phyloP scores from a whole-genome alignment of 2,797 vertebrate species.

The Sarcophilus harrisii region DNA sequence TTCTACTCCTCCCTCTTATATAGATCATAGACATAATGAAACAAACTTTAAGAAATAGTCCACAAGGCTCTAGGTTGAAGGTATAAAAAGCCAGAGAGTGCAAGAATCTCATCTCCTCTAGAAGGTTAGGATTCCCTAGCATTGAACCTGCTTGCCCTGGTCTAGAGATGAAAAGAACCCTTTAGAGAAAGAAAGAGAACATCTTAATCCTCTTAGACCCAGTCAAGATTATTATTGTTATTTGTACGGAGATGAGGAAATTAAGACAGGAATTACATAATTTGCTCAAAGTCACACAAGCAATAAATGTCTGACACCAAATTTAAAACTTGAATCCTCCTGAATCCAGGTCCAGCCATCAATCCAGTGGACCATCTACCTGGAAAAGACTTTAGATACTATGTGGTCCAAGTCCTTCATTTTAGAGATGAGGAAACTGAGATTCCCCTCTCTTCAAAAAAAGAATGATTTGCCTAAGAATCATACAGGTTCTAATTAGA shows the following conservation, averaged over 20 bases:
- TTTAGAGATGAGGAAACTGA: not conserved
- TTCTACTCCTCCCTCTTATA: not conserved
- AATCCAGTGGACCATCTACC: not conserved
- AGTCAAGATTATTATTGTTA: not conserved
- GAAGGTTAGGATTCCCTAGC: not conserved
- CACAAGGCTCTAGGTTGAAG: not conserved
- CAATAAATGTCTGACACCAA: not conserved
- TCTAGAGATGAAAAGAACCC: not conserved
- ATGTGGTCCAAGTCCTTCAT: not conserved
- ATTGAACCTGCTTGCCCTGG: not conserved
- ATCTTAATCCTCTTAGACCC: not conserved
- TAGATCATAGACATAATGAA: not conserved
- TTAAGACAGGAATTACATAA: constrained; percentile 4
- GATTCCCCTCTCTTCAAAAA: not conserved
- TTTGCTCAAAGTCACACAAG: constrained; percentile 29
- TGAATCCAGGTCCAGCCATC: not conserved
- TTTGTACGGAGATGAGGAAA: constrained; percentile 29
- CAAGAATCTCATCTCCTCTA: not conserved
- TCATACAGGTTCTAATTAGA: not conserved
- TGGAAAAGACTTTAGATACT: not conserved
- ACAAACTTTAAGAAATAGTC: not conserved
- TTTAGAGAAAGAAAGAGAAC: not conserved
- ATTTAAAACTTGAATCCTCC: not conserved
- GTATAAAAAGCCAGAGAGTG: not conserved
- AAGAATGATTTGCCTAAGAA: not conserved